A percentile compares a stretch with the other conserved stretches of the same genome.
Conservation (phyloP, 2,888 invertebrate genomes). For the Acanthacorydalis orientalis region DNA sequence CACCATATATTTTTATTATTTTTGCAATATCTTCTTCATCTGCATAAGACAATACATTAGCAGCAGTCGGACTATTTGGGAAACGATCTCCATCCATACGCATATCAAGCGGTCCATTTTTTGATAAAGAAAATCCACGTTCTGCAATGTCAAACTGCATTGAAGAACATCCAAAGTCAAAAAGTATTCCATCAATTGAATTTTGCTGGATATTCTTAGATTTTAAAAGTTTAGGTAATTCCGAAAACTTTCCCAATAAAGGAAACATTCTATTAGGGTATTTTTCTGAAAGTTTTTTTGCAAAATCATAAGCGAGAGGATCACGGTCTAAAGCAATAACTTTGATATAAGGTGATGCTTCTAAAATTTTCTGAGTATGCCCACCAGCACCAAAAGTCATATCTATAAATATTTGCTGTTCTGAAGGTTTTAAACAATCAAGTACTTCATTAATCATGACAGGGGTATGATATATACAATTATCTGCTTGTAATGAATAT, state of each 20-base stretch:
- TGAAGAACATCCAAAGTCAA: slow-evolving; percentile 89
- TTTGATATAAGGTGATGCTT: slow-evolving; percentile 41
- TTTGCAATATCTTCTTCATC: slow-evolving; percentile 61
- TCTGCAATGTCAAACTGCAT: slow-evolving; percentile 78
- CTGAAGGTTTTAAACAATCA: slow-evolving; percentile 43
- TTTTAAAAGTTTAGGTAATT: slow-evolving; percentile 52
- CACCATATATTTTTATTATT: slow-evolving; percentile 83
- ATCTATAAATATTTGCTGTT: slow-evolving; percentile 57
- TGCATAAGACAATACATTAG: slow-evolving; percentile 67
- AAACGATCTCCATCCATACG: slow-evolving; percentile 72
- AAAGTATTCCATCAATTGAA: slow-evolving; percentile 71
- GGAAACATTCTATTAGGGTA: slow-evolving; percentile 60
- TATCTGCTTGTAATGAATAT: too few species aligned
- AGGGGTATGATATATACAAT: slow-evolving; percentile 39
- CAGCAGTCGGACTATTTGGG: slow-evolving; percentile 61
- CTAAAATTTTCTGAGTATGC: slow-evolving; percentile 60
- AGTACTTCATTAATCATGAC: slow-evolving; percentile 60
- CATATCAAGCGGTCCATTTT: slow-evolving; percentile 87
- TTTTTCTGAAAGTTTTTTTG: slow-evolving; percentile 41
- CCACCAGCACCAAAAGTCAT: slow-evolving; percentile 97
- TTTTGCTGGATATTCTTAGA: slow-evolving; percentile 37
- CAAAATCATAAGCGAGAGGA: slow-evolving; percentile 55
- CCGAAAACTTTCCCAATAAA: slow-evolving; percentile 77
- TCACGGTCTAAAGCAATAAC: slow-evolving; percentile 80
- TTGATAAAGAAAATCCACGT: slow-evolving; percentile 73